phyloP scores from a whole-genome alignment of 2,113 vertebrate genomes.

The Pogonocichla stellata region DNA sequence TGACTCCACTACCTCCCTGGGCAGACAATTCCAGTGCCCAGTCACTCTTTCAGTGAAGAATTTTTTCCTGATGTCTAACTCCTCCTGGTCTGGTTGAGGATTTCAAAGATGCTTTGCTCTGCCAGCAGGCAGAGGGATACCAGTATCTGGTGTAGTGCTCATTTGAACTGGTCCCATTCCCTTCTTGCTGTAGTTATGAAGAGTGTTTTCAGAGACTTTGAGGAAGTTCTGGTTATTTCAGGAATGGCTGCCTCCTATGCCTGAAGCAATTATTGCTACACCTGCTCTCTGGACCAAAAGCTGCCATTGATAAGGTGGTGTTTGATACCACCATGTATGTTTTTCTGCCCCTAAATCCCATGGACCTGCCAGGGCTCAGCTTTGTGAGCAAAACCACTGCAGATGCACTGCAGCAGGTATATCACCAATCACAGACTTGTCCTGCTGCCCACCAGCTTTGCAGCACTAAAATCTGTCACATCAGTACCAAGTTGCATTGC shows the following conservation, averaged over 20 bases:
- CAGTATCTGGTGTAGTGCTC: not conserved
- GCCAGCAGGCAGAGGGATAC: not conserved
- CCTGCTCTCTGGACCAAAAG: not conserved
- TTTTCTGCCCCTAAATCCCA: not conserved
- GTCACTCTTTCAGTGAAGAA: not conserved
- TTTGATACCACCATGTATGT: not conserved
- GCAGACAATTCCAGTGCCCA: not conserved
- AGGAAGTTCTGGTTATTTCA: not conserved
- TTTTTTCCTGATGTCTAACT: not conserved
- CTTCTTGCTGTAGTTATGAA: not conserved
- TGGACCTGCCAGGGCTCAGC: not conserved
- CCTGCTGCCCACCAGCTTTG: not conserved
- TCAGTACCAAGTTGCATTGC: not conserved
- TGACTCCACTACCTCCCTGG: no score
- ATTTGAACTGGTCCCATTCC: not conserved
- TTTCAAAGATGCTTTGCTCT: not conserved
- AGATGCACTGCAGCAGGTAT: not conserved
- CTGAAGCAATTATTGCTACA: not conserved
- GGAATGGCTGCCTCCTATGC: not conserved
- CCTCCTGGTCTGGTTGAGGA: not conserved
- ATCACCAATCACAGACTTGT: not conserved
- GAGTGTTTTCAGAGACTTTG: not conserved
- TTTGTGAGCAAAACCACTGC: not conserved
- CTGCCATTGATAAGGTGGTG: not conserved
- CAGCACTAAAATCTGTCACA: fast-evolving